These are phyloP conservation scores for Nesometra sesokonis DNA, from an alignment of 35 echinoderm and acorn worm species.

Conservation along the genomic window DNA sequence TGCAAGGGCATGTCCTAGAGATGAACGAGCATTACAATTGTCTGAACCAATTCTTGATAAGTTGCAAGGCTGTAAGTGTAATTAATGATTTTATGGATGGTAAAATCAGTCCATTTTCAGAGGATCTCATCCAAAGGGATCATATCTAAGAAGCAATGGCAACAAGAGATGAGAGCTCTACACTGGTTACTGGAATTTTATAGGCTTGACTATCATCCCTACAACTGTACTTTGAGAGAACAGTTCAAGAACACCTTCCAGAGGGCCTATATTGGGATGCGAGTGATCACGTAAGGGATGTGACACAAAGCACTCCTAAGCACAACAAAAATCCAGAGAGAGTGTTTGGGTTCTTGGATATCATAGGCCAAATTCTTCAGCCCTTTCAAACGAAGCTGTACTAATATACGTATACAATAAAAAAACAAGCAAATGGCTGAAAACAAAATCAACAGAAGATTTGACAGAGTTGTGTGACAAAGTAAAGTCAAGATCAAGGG, in stretches of 20 bases:
- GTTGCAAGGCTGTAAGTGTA: too few relatives aligned
- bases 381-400: not conserved
- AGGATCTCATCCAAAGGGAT: too few relatives aligned
- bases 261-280: not conserved
- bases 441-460: not conserved
- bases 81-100: too few relatives aligned
- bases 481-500: not conserved
- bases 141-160: too few relatives aligned
- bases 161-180: too few relatives aligned
- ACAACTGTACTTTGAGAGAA: too few relatives aligned
- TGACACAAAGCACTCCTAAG: not conserved
- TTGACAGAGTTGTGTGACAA: not conserved
- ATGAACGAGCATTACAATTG: slow-evolving; percentile 7
- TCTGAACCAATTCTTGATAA: too few relatives aligned
- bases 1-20: slow-evolving; percentile 5
- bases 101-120: too few relatives aligned
- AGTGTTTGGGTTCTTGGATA: not conserved
- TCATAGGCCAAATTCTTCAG: not conserved
- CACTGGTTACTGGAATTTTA: too few relatives aligned
- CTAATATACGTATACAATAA: slow-evolving; percentile 6
- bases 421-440: not conserved
- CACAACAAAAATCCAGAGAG: slow-evolving; percentile 11
- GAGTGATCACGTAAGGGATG: not conserved
- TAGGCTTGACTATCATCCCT: too few relatives aligned
- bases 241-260: too few relatives aligned